Evolutionary conservation across 2,888 invertebrate species (phyloP).

Genomic region (Amiota communis): DNA sequence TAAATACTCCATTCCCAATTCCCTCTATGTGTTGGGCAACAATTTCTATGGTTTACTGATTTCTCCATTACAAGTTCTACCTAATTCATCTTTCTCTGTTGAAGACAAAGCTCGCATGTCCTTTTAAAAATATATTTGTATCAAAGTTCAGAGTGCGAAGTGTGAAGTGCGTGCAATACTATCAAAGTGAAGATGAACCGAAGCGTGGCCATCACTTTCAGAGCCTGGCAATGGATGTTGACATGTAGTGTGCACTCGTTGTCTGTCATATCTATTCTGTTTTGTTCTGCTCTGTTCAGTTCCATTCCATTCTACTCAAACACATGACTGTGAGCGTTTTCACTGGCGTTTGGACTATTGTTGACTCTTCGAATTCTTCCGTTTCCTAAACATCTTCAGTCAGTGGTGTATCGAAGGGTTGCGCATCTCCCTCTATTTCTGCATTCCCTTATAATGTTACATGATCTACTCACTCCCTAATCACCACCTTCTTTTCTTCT

Average conservation of each 20-base stretch:
- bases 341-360: not conserved
- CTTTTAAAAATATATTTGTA: conserved; percentile 50
- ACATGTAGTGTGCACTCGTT: conserved; percentile 25
- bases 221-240: not conserved
- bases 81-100: conserved; percentile 14
- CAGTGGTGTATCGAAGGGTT: no score
- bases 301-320: not conserved
- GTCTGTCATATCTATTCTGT: conserved; percentile 38
- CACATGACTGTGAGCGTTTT: not conserved
- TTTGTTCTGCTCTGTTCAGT: not conserved
- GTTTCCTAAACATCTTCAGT: no score
- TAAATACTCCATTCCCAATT: not conserved
- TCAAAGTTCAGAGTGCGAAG: conserved; percentile 46
- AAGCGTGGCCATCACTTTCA: not conserved
- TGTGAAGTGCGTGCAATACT: conserved; percentile 41
- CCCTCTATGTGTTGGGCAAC: not conserved
- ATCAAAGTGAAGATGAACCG: conserved; percentile 24
- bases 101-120: conserved; percentile 23
- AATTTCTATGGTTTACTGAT: not conserved
- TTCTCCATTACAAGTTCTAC: conserved; percentile 15
- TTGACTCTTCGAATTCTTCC: not conserved
- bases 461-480: no score
- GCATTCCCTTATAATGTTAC: no score
- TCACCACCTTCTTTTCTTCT: no score
- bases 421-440: no score